These are phyloP conservation scores for Festucalex cinctus DNA, from an alignment of 2,113 vertebrate species.

Conservation along the genomic window DNA sequence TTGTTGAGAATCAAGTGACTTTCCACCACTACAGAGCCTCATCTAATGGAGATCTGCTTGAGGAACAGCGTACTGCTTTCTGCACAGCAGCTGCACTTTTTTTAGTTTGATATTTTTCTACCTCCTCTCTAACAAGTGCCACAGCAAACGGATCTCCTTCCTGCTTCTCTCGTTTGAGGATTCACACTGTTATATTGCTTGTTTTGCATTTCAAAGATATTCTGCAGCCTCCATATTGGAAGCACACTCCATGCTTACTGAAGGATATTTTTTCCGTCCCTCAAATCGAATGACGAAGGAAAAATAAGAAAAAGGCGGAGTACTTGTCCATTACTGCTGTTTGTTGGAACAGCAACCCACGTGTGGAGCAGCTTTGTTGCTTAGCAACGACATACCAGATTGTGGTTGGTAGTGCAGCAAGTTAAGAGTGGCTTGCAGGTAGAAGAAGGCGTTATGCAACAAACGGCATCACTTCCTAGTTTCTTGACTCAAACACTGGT, in stretches of 20 bases:
- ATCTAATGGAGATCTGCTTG: constrained; percentile 35
- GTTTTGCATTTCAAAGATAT: constrained; percentile 38
- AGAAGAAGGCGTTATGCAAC: constrained; percentile 50
- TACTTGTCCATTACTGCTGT: constrained; percentile 23
- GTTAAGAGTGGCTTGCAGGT: constrained; percentile 48
- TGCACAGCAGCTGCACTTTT: neutral
- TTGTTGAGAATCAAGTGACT: constrained; percentile 30
- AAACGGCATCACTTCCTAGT: neutral
- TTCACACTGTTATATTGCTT: constrained; percentile 13
- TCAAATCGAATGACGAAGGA: constrained; percentile 23
- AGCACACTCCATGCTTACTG: neutral
- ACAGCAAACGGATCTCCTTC: constrained; percentile 20
- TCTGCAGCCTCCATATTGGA: neutral
- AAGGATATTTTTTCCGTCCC: constrained; percentile 6
- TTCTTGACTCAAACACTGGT: constrained; percentile 28
- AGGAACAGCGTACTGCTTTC: neutral
- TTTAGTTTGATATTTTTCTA: neutral
- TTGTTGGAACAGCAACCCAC: constrained; percentile 42
- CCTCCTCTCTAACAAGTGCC: constrained; percentile 10
- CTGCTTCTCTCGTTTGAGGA: constrained; percentile 28
- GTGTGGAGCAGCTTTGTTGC: constrained; percentile 67
- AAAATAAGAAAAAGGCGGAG: constrained; percentile 45
- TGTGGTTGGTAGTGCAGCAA: constrained; percentile 37
- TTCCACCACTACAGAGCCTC: constrained; percentile 24
- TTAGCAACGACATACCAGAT: constrained; percentile 61